Evolutionary conservation across 2,113 vertebrate genomes (phyloP).

Genomic region (Irena cyanogastra): DNA sequence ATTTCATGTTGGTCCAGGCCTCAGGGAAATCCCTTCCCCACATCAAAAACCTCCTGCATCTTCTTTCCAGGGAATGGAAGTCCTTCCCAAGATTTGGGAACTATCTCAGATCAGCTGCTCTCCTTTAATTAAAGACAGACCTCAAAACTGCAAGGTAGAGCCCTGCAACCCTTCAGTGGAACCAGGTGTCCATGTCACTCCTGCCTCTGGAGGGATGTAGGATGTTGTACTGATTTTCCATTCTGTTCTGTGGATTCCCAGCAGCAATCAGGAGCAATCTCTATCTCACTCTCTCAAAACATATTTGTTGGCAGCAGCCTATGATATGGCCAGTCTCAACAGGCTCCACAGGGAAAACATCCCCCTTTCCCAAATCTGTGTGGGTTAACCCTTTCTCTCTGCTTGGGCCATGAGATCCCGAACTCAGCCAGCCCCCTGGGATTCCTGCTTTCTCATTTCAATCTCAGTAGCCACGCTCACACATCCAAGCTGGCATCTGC

Average conservation of each 20-base stretch:
- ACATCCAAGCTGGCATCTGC: neutral
- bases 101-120: neutral
- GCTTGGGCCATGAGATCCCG: neutral
- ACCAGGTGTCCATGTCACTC: neutral
- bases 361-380: neutral
- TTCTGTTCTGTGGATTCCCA: neutral
- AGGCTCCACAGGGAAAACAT: neutral
- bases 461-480: neutral
- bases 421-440: neutral
- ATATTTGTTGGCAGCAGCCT: neutral
- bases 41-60: neutral
- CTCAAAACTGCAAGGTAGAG: neutral
- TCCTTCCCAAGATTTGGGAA: neutral
- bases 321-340: rapidly evolving
- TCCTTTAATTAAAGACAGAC: neutral
- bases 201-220: neutral
- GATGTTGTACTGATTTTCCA: neutral
- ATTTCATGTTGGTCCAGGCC: neutral
- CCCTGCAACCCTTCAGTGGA: neutral
- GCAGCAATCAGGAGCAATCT: neutral
- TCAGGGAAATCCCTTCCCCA: neutral
- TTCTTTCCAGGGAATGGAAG: neutral
- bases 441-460: neutral
- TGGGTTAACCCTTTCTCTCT: neutral
- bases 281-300: neutral